A percentile compares a stretch with the other conserved stretches of the same genome.
These are phyloP conservation scores for Dichetophora obliterata DNA, from an alignment of 2,888 invertebrate genomes.

Conservation along the genomic window DNA sequence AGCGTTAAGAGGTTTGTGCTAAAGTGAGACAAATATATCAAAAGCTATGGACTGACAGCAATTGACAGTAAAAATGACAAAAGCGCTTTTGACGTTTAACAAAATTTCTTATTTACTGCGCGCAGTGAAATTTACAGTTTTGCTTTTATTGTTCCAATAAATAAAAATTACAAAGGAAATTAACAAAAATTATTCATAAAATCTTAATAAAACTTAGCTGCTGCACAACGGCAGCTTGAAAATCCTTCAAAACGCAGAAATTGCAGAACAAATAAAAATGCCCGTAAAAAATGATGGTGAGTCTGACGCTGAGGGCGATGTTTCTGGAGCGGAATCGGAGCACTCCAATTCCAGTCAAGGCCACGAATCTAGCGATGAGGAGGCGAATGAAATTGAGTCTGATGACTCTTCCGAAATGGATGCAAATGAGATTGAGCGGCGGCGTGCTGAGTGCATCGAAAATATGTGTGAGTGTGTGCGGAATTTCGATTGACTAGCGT, in stretches of 20 bases:
- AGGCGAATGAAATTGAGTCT: conserved; percentile 84
- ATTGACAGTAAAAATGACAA: too few species aligned
- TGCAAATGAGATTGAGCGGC: conserved; percentile 88
- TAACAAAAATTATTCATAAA: not conserved
- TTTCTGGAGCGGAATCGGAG: conserved; percentile 80
- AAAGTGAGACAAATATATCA: too few species aligned
- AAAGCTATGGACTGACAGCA: too few species aligned
- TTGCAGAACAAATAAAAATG: conserved; percentile 68
- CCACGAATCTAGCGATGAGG: conserved; percentile 79
- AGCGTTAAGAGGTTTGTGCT: too few species aligned
- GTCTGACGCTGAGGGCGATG: conserved; percentile 73
- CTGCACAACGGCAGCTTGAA: not conserved
- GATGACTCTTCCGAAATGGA: conserved; percentile 93
- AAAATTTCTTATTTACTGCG: conserved; percentile 4
- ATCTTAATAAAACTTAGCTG: not conserved
- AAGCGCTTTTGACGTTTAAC: too few species aligned
- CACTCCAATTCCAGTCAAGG: conserved; percentile 78
- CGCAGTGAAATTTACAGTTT: not conserved
- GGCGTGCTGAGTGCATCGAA: conserved; percentile 86
- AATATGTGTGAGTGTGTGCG: conserved; percentile 74
- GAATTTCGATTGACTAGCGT: not conserved
- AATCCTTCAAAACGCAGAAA: not conserved
- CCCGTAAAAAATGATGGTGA: conserved; percentile 78
- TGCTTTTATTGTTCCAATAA: not conserved
- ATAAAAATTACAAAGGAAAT: not conserved